Evolutionary conservation across 2,888 invertebrate species (phyloP).

Genomic region (Scaptomyza tumidula): DNA sequence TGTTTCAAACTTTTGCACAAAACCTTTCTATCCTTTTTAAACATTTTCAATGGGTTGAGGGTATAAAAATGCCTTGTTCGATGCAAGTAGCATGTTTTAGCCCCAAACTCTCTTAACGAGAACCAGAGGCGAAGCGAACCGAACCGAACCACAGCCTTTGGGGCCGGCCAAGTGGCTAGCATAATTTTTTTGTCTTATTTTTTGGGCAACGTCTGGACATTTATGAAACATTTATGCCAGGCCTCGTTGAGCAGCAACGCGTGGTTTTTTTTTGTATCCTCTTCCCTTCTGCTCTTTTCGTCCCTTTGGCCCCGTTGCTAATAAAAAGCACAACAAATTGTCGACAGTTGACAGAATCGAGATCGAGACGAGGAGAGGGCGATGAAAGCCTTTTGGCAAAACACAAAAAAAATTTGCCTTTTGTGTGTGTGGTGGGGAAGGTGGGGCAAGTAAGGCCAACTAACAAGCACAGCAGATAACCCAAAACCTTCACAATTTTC

Average conservation of each 20-base stretch:
- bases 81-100: neutral
- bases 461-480: slow-evolving; percentile 53
- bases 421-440: slow-evolving; percentile 17
- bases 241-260: slow-evolving; percentile 48
- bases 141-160: slow-evolving; percentile 26
- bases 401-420: slow-evolving; percentile 50
- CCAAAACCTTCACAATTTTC: slow-evolving; percentile 11
- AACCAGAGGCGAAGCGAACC: neutral
- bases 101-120: neutral
- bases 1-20: too few relatives aligned
- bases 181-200: slow-evolving; percentile 43
- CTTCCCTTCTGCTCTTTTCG: neutral
- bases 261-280: neutral
- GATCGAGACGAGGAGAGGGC: slow-evolving; percentile 1
- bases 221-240: slow-evolving; percentile 76
- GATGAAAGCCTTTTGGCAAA: slow-evolving; percentile 31
- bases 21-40: too few relatives aligned
- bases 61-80: too few relatives aligned
- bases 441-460: slow-evolving; percentile 4
- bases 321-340: slow-evolving; percentile 78
- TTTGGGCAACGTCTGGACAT: slow-evolving; percentile 40
- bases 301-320: slow-evolving; percentile 29
- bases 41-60: too few relatives aligned
- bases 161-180: slow-evolving; percentile 50
- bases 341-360: slow-evolving; percentile 57